These are phyloP conservation scores for Palythoa heliodiscus DNA, from an alignment of 92 coral and sea anemone species.

Conservation along the genomic window DNA sequence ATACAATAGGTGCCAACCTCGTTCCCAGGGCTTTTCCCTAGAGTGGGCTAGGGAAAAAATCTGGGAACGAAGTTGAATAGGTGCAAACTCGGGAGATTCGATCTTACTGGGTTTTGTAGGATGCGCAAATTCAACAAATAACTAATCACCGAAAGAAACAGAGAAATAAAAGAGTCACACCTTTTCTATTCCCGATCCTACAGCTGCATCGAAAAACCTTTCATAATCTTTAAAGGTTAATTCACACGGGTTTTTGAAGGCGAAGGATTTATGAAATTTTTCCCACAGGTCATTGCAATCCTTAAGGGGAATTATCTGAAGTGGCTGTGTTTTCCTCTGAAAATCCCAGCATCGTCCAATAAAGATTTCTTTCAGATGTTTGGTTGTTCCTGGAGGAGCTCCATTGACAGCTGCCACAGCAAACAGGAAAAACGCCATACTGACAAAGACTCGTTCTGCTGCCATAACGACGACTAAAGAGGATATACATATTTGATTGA, in stretches of 20 bases:
- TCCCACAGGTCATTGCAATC: not conserved
- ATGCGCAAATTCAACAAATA: too few species aligned
- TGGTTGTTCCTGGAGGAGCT: conserved; percentile 15
- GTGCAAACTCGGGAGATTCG: too few species aligned
- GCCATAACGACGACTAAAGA: not conserved
- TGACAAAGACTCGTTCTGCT: not conserved
- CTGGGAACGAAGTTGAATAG: too few species aligned
- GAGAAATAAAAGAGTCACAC: not conserved
- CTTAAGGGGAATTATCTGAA: not conserved
- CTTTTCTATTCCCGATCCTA: not conserved
- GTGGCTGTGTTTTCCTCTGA: not conserved
- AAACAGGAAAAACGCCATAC: not conserved
- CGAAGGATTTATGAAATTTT: not conserved
- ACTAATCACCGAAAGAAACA: not conserved
- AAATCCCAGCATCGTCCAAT: conserved; percentile 24
- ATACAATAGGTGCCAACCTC: too few species aligned
- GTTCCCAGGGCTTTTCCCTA: too few species aligned
- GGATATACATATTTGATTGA: not conserved
- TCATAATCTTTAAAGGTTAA: not conserved
- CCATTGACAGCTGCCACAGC: not conserved
- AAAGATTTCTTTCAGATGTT: conserved; percentile 15
- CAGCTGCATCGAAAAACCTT: not conserved
- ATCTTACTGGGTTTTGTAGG: too few species aligned
- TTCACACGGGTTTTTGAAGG: not conserved
- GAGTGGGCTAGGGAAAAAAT: too few species aligned